Conservation (phyloP, 2,888 invertebrate genomes). For the Tachina grossa region DNA sequence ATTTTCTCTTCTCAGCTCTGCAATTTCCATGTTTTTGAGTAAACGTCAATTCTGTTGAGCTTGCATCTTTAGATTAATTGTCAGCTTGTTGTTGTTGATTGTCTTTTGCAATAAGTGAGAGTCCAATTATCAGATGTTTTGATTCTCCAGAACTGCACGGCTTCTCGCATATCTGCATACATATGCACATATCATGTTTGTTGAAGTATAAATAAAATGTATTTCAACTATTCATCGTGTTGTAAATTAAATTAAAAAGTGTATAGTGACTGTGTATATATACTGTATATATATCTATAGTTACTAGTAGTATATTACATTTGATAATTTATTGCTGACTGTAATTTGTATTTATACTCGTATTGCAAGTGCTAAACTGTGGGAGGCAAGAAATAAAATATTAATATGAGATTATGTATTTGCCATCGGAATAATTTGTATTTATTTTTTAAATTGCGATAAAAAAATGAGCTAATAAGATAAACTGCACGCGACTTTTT, state of each 20-base stretch:
- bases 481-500: neutral
- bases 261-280: neutral
- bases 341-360: constrained; percentile 3
- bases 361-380: constrained; percentile 10
- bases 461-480: neutral
- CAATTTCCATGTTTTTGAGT: too few species aligned
- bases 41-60: too few species aligned
- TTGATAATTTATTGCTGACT: constrained; percentile 29
- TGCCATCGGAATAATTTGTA: neutral
- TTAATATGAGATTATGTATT: neutral
- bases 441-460: neutral
- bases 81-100: too few species aligned
- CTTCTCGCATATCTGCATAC: neutral
- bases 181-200: neutral
- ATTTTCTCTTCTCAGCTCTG: too few species aligned
- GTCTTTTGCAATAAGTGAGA: too few species aligned
- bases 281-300: too few species aligned
- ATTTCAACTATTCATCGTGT: constrained; percentile 13
- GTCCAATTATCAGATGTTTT: too few species aligned
- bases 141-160: constrained; percentile 11
- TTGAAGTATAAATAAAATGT: constrained; percentile 9
- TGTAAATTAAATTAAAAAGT: constrained; percentile 4
- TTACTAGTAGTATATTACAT: constrained; percentile 2
- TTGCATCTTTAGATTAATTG: too few species aligned
- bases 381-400: constrained; percentile 15